Base-by-base conservation (phyloP, 2,113 vertebrate genomes). In the Rhegmatorhina hoffmannsi region DNA sequence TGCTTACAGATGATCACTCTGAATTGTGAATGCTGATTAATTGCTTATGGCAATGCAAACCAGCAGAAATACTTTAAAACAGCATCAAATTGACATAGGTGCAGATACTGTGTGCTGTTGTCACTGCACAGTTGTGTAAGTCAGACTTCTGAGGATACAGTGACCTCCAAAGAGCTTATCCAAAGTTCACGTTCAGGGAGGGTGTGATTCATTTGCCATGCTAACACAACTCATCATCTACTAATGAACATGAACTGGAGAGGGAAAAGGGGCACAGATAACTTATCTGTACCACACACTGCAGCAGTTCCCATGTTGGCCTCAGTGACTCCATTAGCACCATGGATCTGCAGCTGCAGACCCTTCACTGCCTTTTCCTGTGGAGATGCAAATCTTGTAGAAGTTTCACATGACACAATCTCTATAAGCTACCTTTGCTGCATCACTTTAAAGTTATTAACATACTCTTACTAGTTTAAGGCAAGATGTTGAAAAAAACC, bases 11-110 rank as follows among this genome's bases (percentile, higher is more conserved):
- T 73, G 75, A 74, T 83, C 9, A 1, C 63, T 90, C 88, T 87
- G 80, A 73, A 77, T 94, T 91, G 66, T 90, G 59, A 89, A 92
- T 62, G 75, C 43, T 93, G 84, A 91, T 94, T 89, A 93, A 93
- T 96, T 14, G 19, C 44, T 93, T 82, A 62, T 75, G 46, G 47
- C 88, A 95, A 95, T 89, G 28, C 31, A 77, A 89, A 76, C 58
- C 63, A 56, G 55, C 74, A 92, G 43, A 95, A 80, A 56, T 78
- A 33, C 83, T 90, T 88, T 53, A 66, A 88, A 96, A 81, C 36
- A 36, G 21, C 44, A 40, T 78, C 63, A 68, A 17, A 92, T 93
- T 87, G 87, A 75, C 77, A 64, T 34, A 87, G 88, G 91, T 95
- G 67, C 52, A 82, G 90, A 68, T 68, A 13, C 63, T n/a, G 8